phyloP scores from a whole-genome alignment of 2,888 invertebrate genomes.

The Mythimna lalbum region DNA sequence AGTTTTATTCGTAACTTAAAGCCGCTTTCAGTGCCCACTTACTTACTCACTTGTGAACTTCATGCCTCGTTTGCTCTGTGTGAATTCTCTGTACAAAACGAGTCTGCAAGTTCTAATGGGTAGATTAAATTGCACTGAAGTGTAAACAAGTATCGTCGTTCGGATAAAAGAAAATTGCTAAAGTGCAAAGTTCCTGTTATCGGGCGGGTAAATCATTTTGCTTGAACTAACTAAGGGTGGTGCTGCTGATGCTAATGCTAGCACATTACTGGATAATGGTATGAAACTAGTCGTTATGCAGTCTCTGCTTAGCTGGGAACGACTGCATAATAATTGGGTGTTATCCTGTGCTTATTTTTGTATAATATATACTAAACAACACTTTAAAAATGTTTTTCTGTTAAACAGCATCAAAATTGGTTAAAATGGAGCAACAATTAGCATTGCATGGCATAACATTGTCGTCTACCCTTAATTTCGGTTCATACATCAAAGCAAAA shows the following conservation, averaged over 20 bases:
- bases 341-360: too few relatives aligned
- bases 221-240: constrained; percentile 6
- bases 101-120: constrained; percentile 27
- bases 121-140: constrained; percentile 40
- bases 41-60: constrained; percentile 17
- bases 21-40: constrained; percentile 4
- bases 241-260: constrained; percentile 28
- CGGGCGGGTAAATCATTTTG: constrained; percentile 20
- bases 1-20: constrained; percentile 22
- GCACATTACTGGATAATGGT: constrained; percentile 4
- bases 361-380: too few relatives aligned
- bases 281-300: constrained; percentile 7
- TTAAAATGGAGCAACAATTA: too few relatives aligned
- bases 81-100: constrained; percentile 17
- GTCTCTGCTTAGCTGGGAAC: neutral
- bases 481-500: too few relatives aligned
- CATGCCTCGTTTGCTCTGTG: constrained; percentile 22
- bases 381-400: too few relatives aligned
- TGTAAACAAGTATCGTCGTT: constrained; percentile 33
- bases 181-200: constrained; percentile 37
- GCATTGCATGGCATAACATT: too few relatives aligned
- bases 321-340: constrained; percentile 10
- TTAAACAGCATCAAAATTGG: too few relatives aligned
- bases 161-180: constrained; percentile 33
- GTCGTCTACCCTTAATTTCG: too few relatives aligned